phyloP scores from a whole-genome alignment of 2,113 vertebrate species.

The Prunella fulvescens region DNA sequence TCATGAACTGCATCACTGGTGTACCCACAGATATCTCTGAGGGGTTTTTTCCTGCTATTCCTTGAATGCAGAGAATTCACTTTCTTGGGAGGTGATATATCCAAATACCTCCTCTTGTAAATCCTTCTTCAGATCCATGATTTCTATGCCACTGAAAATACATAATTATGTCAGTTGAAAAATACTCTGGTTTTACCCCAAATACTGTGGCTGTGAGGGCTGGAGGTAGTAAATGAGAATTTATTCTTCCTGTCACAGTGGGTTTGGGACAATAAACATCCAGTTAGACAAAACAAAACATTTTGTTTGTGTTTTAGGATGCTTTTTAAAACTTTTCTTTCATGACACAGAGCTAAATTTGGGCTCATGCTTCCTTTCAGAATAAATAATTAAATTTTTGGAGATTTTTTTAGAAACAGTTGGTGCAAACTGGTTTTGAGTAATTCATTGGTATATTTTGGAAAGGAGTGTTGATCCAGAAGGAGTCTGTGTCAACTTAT shows the following conservation, averaged over 20 bases:
- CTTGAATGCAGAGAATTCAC: fast-evolving
- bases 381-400: neutral
- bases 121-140: neutral
- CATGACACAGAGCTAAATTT: neutral
- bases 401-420: neutral
- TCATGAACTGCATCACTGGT: fast-evolving
- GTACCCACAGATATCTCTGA: neutral
- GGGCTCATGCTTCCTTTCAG: neutral
- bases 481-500: neutral
- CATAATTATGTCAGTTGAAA: neutral
- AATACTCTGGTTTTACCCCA: neutral
- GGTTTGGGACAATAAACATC: neutral
- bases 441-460: neutral
- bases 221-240: neutral
- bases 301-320: neutral
- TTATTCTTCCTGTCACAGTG: neutral
- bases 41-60: neutral
- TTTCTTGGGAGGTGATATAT: neutral
- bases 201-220: neutral
- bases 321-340: neutral
- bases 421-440: neutral
- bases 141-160: neutral
- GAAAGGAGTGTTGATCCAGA: neutral
- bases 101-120: neutral
- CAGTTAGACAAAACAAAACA: neutral